Evolutionary conservation across 2,797 vertebrate genomes (phyloP).

Genomic region (Anguilla anguilla): DNA sequence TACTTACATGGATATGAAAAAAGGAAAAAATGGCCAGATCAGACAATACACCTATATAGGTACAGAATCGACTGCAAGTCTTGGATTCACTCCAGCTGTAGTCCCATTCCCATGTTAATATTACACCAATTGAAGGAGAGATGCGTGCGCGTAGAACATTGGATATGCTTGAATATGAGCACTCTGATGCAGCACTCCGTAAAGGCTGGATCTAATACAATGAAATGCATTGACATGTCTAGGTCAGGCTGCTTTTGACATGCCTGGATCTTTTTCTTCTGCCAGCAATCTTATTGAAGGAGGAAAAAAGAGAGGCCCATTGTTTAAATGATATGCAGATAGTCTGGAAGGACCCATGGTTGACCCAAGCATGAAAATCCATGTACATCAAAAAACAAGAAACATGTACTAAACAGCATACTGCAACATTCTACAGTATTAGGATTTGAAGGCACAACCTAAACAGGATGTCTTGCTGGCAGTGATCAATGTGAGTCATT

Average conservation of each 20-base stretch:
- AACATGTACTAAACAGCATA: neutral
- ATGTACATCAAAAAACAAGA: neutral
- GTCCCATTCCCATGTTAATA: neutral
- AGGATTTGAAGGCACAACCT: constrained; percentile 13
- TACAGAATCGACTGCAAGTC: neutral
- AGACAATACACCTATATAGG: neutral
- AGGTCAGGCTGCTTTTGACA: neutral
- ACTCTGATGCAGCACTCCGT: neutral
- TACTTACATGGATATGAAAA: neutral
- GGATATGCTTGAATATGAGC: constrained; percentile 10
- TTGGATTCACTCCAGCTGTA: neutral
- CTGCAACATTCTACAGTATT: neutral
- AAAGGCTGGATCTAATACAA: neutral
- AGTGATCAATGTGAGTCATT: constrained; percentile 36
- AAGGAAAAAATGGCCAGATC: neutral
- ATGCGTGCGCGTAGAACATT: neutral
- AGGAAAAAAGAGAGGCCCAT: neutral
- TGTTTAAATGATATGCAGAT: neutral
- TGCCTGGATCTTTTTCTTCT: neutral
- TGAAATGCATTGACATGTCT: constrained; percentile 6
- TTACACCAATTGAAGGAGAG: neutral
- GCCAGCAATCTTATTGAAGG: neutral
- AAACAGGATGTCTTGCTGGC: constrained; percentile 56
- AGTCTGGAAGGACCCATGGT: neutral
- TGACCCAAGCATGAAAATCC: neutral